Percentiles rank a stretch among this genome's conserved stretches.
These are phyloP conservation scores for Cantharis flavilabris DNA, from an alignment of 2,888 invertebrate species.

Conservation along the genomic window DNA sequence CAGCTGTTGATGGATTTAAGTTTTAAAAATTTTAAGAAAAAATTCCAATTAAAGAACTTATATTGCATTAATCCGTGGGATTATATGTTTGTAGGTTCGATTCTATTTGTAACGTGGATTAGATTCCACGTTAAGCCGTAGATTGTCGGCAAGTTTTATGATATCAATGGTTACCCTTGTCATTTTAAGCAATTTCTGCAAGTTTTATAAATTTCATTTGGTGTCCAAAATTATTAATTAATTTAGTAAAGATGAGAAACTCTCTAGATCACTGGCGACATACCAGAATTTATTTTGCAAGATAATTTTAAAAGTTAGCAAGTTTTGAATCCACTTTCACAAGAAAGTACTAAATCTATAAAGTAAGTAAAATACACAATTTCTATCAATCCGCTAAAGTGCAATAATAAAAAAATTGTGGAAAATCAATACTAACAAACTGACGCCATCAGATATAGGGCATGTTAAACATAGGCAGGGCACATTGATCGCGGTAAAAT, in stretches of 20 bases:
- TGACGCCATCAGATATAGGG: constrained; percentile 35
- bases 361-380: constrained; percentile 22
- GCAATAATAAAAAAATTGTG: constrained; percentile 29
- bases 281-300: background rate
- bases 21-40: too few species aligned
- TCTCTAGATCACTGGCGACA: background rate
- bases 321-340: background rate
- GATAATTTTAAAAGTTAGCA: background rate
- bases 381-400: constrained; percentile 21
- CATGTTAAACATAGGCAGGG: constrained; percentile 34
- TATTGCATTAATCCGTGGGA: too few species aligned
- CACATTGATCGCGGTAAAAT: constrained; percentile 37
- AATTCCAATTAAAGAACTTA: too few species aligned
- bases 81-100: too few species aligned
- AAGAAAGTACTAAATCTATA: constrained; percentile 4
- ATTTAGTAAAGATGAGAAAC: background rate
- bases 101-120: too few species aligned
- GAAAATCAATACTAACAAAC: constrained; percentile 37
- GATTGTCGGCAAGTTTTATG: too few species aligned
- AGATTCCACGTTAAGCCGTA: too few species aligned
- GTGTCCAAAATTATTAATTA: background rate
- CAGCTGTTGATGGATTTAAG: too few species aligned
- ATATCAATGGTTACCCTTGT: too few species aligned
- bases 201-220: background rate
- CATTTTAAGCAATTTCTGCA: too few species aligned